Evolutionary conservation across 2,797 vertebrate species (phyloP), one percentile per base, ranked within the genome.

Genomic region (Rhynchotus rufescens): DNA sequence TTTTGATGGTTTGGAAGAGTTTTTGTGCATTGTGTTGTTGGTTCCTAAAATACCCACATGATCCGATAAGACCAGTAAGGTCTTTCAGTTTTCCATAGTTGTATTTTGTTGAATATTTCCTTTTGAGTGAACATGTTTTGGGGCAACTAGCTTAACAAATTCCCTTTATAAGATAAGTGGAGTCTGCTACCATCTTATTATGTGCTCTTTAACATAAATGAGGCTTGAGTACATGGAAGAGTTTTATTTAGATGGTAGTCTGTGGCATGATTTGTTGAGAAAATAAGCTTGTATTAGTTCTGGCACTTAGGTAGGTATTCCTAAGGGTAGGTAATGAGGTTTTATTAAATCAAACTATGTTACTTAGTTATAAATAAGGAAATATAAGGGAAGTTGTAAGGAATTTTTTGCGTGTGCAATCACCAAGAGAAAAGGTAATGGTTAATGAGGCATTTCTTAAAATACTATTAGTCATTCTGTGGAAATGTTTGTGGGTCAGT

Each of bases 131-230:
- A 1, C 78, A 36, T 69, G 61, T 78, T 86, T 36, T 62, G 76
- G 44, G 36, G 77, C 88, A 92, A 20, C 14, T 9, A 86, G 12
- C 4, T 22, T 13, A 89, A 75, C 67, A 51, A 86, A 57, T 90
- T 90, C 25, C 73, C 25, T 21, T 86, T 30, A 34, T 17, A 81
- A 91, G 82, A 91, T 21, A 69, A 84, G 89, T 36, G 62, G 47
- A 84, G 76, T 36, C 40, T 66, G 21, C 11, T 85, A 11, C 52
- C 10, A 87, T 51, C 32, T 42, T 5, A 10, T 84, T 84, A 60
- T 32, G 90, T 88, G 80, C 32, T 90, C 89, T 88, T 87, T 93
- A 84, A 93, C 86, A 79, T 80, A 94, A 88, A 36, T 67, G 64
- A 76, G 67, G 40, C 36, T 74, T 80, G 86, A 71, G 74, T 86